Conservation (phyloP, 2,797 vertebrate species). For the Acanthiza pusilla region DNA sequence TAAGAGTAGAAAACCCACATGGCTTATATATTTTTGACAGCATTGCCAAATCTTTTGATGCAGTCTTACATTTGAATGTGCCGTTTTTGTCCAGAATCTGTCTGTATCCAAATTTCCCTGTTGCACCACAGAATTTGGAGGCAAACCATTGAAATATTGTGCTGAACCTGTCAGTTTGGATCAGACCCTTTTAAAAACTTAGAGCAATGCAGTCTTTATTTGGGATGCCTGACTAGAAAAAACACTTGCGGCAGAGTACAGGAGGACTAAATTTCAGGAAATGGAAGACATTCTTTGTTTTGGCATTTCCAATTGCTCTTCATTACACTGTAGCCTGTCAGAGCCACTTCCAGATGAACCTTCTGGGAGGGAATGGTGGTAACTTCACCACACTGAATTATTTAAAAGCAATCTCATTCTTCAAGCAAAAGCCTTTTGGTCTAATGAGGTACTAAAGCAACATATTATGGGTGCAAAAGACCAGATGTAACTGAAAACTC, state of each 20-base stretch:
- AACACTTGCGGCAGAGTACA: neutral
- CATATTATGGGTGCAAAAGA: neutral
- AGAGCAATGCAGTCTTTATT: neutral
- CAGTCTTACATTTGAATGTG: neutral
- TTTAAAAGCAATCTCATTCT: neutral
- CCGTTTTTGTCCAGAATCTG: neutral
- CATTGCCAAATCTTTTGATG: neutral
- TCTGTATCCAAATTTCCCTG: neutral
- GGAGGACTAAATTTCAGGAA: neutral
- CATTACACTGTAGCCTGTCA: neutral
- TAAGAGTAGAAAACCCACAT: neutral
- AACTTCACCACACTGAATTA: neutral
- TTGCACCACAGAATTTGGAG: neutral
- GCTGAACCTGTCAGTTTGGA: neutral
- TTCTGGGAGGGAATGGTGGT: neutral
- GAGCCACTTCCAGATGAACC: neutral
- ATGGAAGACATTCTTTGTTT: neutral
- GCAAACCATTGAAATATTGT: neutral
- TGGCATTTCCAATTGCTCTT: neutral
- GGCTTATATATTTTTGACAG: neutral
- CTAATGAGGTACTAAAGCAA: neutral
- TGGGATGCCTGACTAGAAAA: neutral
- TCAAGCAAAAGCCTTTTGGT: neutral
- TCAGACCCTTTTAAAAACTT: neutral
- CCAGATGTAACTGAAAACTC: neutral